Evolutionary conservation across 2,888 invertebrate species (phyloP).

Genomic region (Conchocele bisecta): DNA sequence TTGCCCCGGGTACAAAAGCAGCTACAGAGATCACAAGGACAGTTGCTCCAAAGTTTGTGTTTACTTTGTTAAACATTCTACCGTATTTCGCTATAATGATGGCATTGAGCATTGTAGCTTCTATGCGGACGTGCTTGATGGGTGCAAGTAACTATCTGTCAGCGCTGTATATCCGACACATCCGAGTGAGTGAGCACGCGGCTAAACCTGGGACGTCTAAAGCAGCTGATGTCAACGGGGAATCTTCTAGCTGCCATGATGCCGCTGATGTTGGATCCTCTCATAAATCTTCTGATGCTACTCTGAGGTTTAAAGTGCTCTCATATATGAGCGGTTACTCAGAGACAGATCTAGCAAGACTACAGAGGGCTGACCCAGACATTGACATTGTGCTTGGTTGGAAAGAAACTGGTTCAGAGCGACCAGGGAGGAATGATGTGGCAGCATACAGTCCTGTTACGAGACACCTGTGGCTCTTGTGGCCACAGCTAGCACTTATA

Average conservation of each 20-base stretch:
- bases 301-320: not conserved
- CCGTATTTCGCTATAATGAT: not conserved
- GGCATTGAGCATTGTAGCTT: not conserved
- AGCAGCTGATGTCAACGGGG: not conserved
- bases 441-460: constrained; percentile 1
- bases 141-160: not conserved
- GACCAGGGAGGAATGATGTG: constrained; percentile 9
- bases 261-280: not conserved
- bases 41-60: too few relatives aligned
- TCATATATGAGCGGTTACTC: not conserved
- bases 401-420: not conserved
- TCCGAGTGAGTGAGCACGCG: not conserved
- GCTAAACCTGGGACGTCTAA: not conserved
- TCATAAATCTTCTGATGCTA: too few relatives aligned
- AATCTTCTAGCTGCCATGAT: not conserved
- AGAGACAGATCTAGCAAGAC: not conserved
- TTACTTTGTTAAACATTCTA: too few relatives aligned
- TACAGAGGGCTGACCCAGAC: constrained; percentile 22
- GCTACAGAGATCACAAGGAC: too few relatives aligned
- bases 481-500: not conserved
- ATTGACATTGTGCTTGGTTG: constrained; percentile 2
- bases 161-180: not conserved
- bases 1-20: not conserved
- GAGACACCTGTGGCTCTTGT: constrained; percentile 20
- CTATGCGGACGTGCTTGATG: not conserved